Conservation (phyloP, 1,140 invertebrate genomes). For the Cydia amplana region DNA sequence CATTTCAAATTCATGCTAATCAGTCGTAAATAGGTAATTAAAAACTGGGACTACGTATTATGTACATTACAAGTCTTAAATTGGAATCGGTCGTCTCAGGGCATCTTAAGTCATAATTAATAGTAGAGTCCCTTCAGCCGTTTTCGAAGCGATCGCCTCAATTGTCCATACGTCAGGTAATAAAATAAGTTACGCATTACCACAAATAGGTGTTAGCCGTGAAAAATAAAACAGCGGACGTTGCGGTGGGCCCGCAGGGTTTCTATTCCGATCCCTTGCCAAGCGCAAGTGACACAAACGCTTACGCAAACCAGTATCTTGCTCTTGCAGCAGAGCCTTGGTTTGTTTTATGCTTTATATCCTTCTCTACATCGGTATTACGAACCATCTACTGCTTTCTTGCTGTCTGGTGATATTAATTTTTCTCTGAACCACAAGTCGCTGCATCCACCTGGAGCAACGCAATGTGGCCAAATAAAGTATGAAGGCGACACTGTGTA, state of each 20-base stretch:
- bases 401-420: too few relatives aligned
- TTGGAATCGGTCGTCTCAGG: conserved; percentile 1
- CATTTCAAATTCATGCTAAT: not conserved
- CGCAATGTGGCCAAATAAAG: too few relatives aligned
- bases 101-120: conserved; percentile 39
- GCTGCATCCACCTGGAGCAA: too few relatives aligned
- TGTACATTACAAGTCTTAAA: not conserved
- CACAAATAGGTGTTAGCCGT: conserved; percentile 62
- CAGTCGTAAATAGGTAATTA: not conserved
- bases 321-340: not conserved
- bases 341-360: not conserved
- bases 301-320: not conserved
- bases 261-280: not conserved
- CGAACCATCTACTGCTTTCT: too few relatives aligned
- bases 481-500: too few relatives aligned
- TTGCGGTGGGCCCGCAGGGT: conserved; percentile 42
- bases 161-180: conserved; percentile 48
- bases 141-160: conserved; percentile 35
- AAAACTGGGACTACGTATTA: not conserved
- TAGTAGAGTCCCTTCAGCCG: conserved; percentile 43
- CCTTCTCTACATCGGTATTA: too few relatives aligned
- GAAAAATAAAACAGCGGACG: conserved; percentile 49
- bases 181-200: conserved; percentile 51
- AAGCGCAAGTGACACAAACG: not conserved
- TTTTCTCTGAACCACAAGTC: too few relatives aligned